Percentiles rank a stretch among this genome's conserved stretches.
Conservation (phyloP, 2,113 vertebrate species). For the Meles meles region DNA sequence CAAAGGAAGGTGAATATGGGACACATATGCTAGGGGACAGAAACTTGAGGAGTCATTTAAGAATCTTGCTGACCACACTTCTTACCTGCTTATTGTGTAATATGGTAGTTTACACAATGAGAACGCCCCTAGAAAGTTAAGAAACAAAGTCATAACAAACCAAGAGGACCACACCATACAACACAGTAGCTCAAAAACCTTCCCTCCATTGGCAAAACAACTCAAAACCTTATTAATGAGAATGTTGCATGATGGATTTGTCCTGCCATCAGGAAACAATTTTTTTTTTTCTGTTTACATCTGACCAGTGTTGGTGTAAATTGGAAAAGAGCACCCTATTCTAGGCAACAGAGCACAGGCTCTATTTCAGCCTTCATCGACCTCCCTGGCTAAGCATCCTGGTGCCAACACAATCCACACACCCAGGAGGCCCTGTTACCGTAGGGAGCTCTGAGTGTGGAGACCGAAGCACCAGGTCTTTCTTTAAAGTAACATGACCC, state of each 20-base stretch:
- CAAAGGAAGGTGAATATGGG: background rate
- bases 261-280: background rate
- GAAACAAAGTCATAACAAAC: background rate
- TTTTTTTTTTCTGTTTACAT: background rate
- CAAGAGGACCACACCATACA: background rate
- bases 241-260: background rate
- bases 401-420: fast-evolving
- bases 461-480: background rate
- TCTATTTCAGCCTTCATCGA: background rate
- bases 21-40: too few relatives aligned
- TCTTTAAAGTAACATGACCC: too few relatives aligned
- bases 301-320: background rate
- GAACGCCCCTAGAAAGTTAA: background rate
- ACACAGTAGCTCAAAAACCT: background rate
- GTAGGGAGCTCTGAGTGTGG: too few relatives aligned
- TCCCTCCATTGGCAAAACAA: background rate
- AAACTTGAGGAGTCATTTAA: background rate
- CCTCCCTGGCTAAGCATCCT: background rate
- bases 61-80: background rate
- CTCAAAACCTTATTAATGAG: background rate
- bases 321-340: background rate
- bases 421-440: fast-evolving
- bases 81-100: background rate
- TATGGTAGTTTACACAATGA: background rate
- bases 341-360: background rate